Percentiles rank a stretch among this genome's conserved stretches.
phyloP scores from a whole-genome alignment of 2,888 invertebrate genomes.

The Aspidiotus destructor region DNA sequence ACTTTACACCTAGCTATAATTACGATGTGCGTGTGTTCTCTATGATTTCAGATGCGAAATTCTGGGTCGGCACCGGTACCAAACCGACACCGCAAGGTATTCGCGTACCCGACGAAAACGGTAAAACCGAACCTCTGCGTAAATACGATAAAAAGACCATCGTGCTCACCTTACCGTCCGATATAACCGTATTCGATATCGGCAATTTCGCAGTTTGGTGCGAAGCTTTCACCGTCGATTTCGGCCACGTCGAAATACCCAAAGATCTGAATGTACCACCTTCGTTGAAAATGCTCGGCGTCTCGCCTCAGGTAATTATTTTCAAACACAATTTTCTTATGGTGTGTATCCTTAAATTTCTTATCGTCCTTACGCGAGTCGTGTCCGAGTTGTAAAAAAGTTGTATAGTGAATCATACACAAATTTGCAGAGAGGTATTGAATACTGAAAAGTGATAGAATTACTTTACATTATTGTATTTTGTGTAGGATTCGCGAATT shows the following conservation, averaged over 20 bases:
- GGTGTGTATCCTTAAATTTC: too few relatives aligned
- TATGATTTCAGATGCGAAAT: constrained; percentile 67
- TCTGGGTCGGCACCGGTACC: constrained; percentile 79
- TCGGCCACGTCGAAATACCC: constrained; percentile 74
- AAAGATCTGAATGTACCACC: constrained; percentile 70
- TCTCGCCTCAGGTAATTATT: constrained; percentile 77
- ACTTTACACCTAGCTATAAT: too few relatives aligned
- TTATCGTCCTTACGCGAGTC: too few relatives aligned
- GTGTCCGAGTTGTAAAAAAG: too few relatives aligned
- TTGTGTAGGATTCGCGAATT: constrained; percentile 8
- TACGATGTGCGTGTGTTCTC: background rate
- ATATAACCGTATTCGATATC: constrained; percentile 82
- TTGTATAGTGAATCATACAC: too few relatives aligned
- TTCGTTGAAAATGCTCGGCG: constrained; percentile 83
- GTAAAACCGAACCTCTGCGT: constrained; percentile 66
- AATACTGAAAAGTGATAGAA: background rate
- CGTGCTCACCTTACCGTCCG: constrained; percentile 77
- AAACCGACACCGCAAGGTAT: constrained; percentile 73
- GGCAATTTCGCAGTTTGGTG: constrained; percentile 91
- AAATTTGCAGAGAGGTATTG: too few relatives aligned
- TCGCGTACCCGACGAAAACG: constrained; percentile 83
- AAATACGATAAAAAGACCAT: constrained; percentile 78
- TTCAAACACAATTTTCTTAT: background rate
- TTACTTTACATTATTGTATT: background rate
- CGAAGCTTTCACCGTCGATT: constrained; percentile 84